These are phyloP conservation scores for Caloenas nicobarica DNA, from an alignment of 2,113 vertebrate species.

Conservation along the genomic window DNA sequence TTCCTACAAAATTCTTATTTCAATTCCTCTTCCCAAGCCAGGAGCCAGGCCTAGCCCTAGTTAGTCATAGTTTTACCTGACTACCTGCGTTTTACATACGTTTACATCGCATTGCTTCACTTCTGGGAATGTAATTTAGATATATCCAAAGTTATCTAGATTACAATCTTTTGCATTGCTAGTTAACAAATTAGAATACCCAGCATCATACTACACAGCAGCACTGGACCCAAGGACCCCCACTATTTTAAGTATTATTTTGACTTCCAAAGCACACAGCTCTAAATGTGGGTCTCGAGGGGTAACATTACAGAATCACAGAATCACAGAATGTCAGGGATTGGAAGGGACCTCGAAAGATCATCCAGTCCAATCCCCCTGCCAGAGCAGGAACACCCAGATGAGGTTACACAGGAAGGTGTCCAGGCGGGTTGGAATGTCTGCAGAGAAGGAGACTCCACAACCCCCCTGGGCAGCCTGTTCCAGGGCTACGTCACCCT, in stretches of 20 bases:
- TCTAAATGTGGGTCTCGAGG: not conserved
- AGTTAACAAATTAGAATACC: not conserved
- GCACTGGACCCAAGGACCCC: not conserved
- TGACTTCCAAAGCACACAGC: not conserved
- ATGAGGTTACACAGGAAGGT: too few relatives aligned
- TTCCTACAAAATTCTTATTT: not conserved
- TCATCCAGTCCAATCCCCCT: too few relatives aligned
- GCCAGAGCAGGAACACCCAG: too few relatives aligned
- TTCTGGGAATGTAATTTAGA: not conserved
- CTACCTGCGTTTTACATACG: accelerated
- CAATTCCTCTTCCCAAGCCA: not conserved
- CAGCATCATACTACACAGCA: not conserved
- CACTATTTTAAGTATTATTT: not conserved
- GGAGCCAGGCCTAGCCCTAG: not conserved
- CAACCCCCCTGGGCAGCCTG: too few relatives aligned
- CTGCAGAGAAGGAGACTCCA: too few relatives aligned
- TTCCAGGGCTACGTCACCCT: too few relatives aligned
- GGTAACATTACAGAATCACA: not conserved
- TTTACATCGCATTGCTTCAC: not conserved
- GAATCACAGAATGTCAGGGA: too few relatives aligned
- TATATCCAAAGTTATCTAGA: not conserved
- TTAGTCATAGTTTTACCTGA: not conserved
- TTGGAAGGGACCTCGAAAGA: too few relatives aligned
- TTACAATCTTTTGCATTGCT: not conserved
- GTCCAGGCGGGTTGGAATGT: too few relatives aligned